A percentile compares a stretch with the other conserved stretches of the same genome.
These are phyloP conservation scores for Rhizomys pruinosus DNA, from an alignment of 2,113 vertebrate species.

Conservation along the genomic window DNA sequence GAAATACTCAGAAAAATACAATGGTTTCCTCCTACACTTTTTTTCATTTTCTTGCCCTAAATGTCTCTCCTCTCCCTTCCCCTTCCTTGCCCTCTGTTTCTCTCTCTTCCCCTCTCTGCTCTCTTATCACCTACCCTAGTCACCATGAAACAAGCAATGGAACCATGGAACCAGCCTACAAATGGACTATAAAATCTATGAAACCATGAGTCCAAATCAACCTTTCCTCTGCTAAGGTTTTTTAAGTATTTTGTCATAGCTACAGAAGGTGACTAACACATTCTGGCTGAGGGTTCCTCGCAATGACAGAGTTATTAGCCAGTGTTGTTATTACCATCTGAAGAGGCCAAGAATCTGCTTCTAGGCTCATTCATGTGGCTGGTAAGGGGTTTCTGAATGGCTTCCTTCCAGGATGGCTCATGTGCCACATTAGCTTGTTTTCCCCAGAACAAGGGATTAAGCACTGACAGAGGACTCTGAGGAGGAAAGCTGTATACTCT, in stretches of 20 bases:
- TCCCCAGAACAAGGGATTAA: background rate
- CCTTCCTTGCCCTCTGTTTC: background rate
- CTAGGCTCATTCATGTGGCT: background rate
- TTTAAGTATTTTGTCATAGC: background rate
- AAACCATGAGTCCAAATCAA: background rate
- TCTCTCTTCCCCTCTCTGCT: background rate
- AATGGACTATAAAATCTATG: background rate
- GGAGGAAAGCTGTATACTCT: background rate
- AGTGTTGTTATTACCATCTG: no score
- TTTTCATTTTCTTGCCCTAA: no score
- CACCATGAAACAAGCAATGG: background rate
- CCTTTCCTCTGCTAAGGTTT: background rate
- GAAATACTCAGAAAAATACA: no score
- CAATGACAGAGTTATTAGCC: background rate
- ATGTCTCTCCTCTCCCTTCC: background rate
- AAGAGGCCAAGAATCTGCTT: background rate
- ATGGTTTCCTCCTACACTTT: no score
- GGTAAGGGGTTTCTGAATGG: background rate
- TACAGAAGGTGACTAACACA: background rate
- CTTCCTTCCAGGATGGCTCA: background rate
- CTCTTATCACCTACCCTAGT: no score
- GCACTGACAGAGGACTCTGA: background rate
- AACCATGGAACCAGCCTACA: background rate
- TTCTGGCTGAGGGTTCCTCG: background rate
- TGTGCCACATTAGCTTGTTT: no score